Conservation (phyloP, 2,113 vertebrate genomes). For the Hydrochoerus hydrochaeris region DNA sequence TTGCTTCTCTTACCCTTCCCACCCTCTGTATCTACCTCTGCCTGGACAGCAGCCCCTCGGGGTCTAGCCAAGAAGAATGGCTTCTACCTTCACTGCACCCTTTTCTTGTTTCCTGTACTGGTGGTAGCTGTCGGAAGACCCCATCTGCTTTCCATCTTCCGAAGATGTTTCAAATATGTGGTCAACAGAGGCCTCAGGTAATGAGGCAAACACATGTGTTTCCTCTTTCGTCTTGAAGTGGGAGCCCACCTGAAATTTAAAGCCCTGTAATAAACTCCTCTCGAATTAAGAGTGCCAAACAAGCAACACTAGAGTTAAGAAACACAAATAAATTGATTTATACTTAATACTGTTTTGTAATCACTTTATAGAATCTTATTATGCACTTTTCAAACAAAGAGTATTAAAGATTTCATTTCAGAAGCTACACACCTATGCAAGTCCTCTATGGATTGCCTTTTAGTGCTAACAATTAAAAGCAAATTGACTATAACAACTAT, state of each 20-base stretch:
- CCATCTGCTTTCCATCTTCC: conserved; percentile 24
- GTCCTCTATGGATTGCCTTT: not conserved
- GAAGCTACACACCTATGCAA: not conserved
- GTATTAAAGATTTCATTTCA: not conserved
- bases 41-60: not conserved
- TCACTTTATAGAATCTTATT: not conserved
- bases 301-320: not conserved
- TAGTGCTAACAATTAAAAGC: not conserved
- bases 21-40: not conserved
- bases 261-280: not conserved
- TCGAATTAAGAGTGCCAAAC: not conserved
- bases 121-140: not conserved
- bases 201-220: not conserved
- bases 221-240: conserved; percentile 32
- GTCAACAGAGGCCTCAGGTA: not conserved
- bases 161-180: not conserved
- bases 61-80: not conserved
- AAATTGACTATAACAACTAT: not conserved
- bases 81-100: not conserved
- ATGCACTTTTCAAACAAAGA: not conserved
- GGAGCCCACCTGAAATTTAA: not conserved
- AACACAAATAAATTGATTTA: not conserved
- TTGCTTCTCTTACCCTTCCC: not conserved
- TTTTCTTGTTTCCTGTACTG: not conserved
- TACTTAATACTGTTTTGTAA: not conserved